Evolutionary conservation across 2,888 invertebrate genomes (phyloP).

Genomic region (Deroplatys truncata): DNA sequence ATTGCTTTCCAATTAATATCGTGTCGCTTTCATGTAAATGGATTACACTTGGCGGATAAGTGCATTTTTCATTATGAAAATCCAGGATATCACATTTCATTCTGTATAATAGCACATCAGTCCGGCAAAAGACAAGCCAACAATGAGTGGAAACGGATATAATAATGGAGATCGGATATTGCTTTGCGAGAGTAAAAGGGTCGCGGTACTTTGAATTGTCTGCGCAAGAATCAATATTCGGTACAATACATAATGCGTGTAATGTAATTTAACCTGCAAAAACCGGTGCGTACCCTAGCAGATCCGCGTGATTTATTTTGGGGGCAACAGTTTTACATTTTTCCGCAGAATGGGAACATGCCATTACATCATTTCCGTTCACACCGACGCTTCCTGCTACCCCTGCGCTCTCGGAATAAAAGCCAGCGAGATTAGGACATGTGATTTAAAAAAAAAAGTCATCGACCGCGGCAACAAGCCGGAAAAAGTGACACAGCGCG

Average conservation of each 20-base stretch:
- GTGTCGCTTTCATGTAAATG: background rate
- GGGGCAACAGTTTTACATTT: background rate
- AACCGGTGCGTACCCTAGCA: too few species aligned
- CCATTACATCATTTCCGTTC: background rate
- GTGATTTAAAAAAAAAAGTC: background rate
- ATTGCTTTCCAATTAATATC: background rate
- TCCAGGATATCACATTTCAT: slow-evolving; percentile 2
- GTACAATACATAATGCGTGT: background rate
- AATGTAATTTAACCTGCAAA: background rate
- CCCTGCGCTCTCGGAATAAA: background rate
- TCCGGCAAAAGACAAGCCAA: background rate
- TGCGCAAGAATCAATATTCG: background rate
- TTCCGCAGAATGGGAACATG: background rate
- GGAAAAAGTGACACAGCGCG: background rate
- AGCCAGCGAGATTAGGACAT: background rate
- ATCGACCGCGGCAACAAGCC: background rate
- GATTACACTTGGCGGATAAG: background rate
- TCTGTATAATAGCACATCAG: background rate
- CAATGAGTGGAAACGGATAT: slow-evolving; percentile 8
- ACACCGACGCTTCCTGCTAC: background rate
- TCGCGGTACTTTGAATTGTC: background rate
- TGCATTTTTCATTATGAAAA: slow-evolving; percentile 7
- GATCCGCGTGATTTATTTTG: background rate
- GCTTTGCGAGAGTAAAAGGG: background rate
- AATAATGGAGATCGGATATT: slow-evolving; percentile 7